These are phyloP conservation scores for Harlomillsia oculata DNA, from an alignment of 1,140 invertebrate species.

Conservation along the genomic window DNA sequence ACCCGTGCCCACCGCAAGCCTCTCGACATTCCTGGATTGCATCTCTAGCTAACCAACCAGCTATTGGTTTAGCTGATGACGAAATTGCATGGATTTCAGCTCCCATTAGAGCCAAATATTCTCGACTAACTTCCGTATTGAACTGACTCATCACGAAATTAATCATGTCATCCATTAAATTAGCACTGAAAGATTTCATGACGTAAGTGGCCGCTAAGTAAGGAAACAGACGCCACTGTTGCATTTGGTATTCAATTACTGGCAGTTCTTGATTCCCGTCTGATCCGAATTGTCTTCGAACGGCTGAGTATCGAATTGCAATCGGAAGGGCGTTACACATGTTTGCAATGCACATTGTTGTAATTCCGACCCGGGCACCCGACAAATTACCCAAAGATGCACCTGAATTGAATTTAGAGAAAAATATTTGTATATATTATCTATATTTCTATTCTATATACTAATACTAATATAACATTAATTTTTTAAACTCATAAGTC, in stretches of 20 bases:
- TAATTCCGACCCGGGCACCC: slow-evolving; percentile 41
- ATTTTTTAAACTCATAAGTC: too few species aligned
- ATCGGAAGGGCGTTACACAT: slow-evolving; percentile 46
- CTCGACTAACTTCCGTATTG: slow-evolving; percentile 12
- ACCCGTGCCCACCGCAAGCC: slow-evolving; percentile 77
- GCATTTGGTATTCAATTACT: slow-evolving; percentile 51
- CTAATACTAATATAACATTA: too few species aligned
- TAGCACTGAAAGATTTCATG: slow-evolving; percentile 43
- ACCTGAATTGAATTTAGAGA: slow-evolving; percentile 41
- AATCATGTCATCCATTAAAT: slow-evolving; percentile 45
- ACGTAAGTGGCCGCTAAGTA: slow-evolving; percentile 47
- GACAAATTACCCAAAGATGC: slow-evolving; percentile 76
- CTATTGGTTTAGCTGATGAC: slow-evolving; percentile 75
- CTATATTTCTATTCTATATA: too few species aligned
- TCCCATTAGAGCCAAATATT: slow-evolving; percentile 54
- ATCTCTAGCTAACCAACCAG: slow-evolving; percentile 71
- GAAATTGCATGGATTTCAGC: slow-evolving; percentile 86
- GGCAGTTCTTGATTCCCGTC: slow-evolving; percentile 43
- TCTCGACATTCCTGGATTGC: slow-evolving; percentile 83
- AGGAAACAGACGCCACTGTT: slow-evolving; percentile 52
- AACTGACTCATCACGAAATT: slow-evolving; percentile 40
- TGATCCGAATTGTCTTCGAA: slow-evolving; percentile 49
- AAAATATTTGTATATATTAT: neutral
- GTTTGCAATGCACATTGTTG: slow-evolving; percentile 43
- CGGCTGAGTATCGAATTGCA: slow-evolving; percentile 50